A percentile compares a stretch with the other conserved stretches of the same genome.
Conservation (phyloP, 2,113 vertebrate species). For the Rhineura floridana region DNA sequence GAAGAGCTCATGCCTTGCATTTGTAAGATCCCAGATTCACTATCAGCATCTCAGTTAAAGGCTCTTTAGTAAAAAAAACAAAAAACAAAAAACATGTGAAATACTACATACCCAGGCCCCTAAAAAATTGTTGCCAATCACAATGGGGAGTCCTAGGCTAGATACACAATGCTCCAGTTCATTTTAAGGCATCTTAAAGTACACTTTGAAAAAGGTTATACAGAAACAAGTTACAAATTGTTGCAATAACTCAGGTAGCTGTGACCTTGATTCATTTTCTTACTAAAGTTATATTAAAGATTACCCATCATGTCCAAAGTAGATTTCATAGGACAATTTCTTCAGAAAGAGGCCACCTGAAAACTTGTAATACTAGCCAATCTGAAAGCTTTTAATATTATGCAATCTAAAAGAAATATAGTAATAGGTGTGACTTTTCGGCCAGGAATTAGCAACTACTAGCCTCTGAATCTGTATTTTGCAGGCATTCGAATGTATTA, state of each 20-base stretch:
- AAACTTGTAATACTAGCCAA: not conserved
- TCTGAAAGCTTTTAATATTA: constrained; percentile 5
- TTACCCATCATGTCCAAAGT: not conserved
- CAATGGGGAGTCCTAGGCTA: too few relatives aligned
- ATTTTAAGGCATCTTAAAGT: too few relatives aligned
- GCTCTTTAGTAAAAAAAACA: too few relatives aligned
- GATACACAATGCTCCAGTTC: too few relatives aligned
- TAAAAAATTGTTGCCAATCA: too few relatives aligned
- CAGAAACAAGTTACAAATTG: not conserved
- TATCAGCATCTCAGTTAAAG: too few relatives aligned
- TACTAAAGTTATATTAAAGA: not conserved
- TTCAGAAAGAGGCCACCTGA: not conserved
- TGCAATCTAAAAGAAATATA: not conserved
- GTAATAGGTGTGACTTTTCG: not conserved
- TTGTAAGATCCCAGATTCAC: too few relatives aligned
- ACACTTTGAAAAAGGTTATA: not conserved
- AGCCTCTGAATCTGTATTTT: not conserved
- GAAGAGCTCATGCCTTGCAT: too few relatives aligned
- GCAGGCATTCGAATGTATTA: not conserved
- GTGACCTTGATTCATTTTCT: not conserved
- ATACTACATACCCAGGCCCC: too few relatives aligned
- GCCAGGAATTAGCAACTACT: not conserved
- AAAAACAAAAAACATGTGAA: too few relatives aligned
- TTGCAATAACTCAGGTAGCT: not conserved
- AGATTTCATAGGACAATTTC: not conserved